Evolutionary conservation across 2,888 invertebrate genomes (phyloP), one percentile per base, ranked within the genome.

Genomic region (Phyllotreta cruciferae): DNA sequence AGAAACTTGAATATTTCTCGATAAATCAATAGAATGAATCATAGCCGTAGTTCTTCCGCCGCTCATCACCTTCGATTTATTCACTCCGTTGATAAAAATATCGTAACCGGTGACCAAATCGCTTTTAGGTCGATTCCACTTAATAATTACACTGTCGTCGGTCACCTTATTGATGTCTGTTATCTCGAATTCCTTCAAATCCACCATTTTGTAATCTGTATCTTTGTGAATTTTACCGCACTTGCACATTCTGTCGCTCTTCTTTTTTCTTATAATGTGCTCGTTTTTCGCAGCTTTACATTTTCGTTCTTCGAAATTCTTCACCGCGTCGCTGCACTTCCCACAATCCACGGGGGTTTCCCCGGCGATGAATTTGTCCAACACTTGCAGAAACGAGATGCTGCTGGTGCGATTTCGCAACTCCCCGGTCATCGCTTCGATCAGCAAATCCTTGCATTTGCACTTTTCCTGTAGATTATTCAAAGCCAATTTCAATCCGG

Each of bases 391-490:
- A 10, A 75, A 70, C 1, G 71, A 71, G 34, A 73, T 70, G n/a
- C 67, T 70, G 52, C 63, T 67, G 3, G 74, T 72, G 4, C 77
- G 70, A 49, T 69, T 47, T 49, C 73, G 71, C 36, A 80, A 66
- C 60, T 80, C 78, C 2, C 75, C 70, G 9, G 77, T 76, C 74
- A 80, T 76, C 0, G 73, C 74, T 6, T 75, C 72, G 54, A 80
- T 80, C 73, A 80, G 73, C 35, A 68, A 70, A 68, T 80, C 80
- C 62, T 80, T 80, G 3, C 75, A 74, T 54, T 71, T 74, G 60
- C 79, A 79, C 62, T 80, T 79, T 34, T 74, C 70, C 63, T 78
- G 76, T 13, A 80, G 66, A 38, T 72, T 74, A 4, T 68, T 64
- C 41, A 80, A 63, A 7, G 79, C 76, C 64, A 78, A 62, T 61